Evolutionary conservation across 2,113 vertebrate species (phyloP).

Genomic region (Eretmochelys imbricata): DNA sequence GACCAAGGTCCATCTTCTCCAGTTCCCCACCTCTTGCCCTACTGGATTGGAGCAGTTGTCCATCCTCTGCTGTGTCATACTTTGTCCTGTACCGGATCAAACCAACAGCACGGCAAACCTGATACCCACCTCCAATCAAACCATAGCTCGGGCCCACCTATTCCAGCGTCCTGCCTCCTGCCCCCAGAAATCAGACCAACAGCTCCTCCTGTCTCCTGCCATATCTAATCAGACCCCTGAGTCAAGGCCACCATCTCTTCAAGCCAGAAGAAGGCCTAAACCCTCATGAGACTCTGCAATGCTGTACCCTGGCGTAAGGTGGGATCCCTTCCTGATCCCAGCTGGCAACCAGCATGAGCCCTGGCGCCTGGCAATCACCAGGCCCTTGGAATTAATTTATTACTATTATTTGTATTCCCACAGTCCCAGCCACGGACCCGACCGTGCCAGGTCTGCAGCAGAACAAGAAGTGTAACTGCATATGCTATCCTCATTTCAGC

Average conservation of each 20-base stretch:
- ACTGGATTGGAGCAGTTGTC: background rate
- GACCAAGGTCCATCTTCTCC: background rate
- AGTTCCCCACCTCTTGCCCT: background rate
- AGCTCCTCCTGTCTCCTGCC: background rate
- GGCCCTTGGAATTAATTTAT: background rate
- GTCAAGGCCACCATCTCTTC: background rate
- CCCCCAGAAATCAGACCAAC: background rate
- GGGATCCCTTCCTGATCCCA: background rate
- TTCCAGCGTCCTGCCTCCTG: background rate
- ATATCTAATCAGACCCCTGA: background rate
- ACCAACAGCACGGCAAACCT: background rate
- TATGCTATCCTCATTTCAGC: too few species aligned
- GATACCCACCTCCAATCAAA: background rate
- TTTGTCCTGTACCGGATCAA: background rate
- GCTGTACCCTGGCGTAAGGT: background rate
- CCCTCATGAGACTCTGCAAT: background rate
- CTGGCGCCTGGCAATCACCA: background rate
- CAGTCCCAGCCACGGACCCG: background rate
- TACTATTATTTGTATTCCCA: background rate
- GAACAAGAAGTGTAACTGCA: background rate
- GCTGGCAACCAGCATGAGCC: background rate
- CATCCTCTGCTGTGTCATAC: background rate
- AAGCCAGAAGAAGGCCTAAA: background rate
- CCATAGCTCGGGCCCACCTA: background rate
- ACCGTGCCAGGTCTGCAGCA: background rate